Conservation (phyloP, 2,888 invertebrate genomes). For the Atrina japonica region DNA sequence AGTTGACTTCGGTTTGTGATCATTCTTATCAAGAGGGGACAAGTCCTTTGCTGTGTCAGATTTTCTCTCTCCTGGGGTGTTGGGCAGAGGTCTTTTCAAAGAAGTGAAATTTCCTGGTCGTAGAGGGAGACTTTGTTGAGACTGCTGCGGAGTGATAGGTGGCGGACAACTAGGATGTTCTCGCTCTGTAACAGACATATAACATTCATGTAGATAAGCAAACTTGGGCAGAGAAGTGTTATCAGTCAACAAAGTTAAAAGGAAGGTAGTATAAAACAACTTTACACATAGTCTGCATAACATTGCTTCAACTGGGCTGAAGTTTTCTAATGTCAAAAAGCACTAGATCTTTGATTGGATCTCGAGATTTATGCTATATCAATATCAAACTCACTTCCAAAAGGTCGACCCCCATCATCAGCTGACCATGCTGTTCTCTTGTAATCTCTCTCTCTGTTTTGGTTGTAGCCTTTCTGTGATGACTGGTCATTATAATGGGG, state of each 20-base stretch:
- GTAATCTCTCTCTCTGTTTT: conserved; percentile 40
- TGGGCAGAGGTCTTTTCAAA: conserved; percentile 79
- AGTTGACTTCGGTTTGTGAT: conserved; percentile 46
- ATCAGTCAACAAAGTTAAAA: too few species aligned
- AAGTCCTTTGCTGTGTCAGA: conserved; percentile 50
- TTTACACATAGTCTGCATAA: too few species aligned
- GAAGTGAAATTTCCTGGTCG: conserved; percentile 78
- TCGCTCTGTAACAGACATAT: conserved; percentile 64
- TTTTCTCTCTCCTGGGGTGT: conserved; percentile 74
- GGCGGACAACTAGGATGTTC: conserved; percentile 76
- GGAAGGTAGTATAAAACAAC: too few species aligned
- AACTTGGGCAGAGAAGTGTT: background rate
- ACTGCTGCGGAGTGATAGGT: conserved; percentile 78
- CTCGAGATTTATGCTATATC: too few species aligned
- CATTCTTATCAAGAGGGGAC: conserved; percentile 14
- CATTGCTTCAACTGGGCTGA: too few species aligned
- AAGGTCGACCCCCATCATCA: conserved; percentile 27
- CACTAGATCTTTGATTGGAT: too few species aligned
- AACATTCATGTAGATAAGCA: background rate
- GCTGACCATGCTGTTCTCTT: conserved; percentile 26
- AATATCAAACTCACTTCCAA: conserved; percentile 7
- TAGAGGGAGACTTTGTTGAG: conserved; percentile 76
- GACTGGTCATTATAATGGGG: conserved; percentile 35
- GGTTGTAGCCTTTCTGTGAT: conserved; percentile 35
- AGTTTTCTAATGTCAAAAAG: too few species aligned